Conservation (phyloP, 2,797 vertebrate species). For the Cirrhinus molitorella region DNA sequence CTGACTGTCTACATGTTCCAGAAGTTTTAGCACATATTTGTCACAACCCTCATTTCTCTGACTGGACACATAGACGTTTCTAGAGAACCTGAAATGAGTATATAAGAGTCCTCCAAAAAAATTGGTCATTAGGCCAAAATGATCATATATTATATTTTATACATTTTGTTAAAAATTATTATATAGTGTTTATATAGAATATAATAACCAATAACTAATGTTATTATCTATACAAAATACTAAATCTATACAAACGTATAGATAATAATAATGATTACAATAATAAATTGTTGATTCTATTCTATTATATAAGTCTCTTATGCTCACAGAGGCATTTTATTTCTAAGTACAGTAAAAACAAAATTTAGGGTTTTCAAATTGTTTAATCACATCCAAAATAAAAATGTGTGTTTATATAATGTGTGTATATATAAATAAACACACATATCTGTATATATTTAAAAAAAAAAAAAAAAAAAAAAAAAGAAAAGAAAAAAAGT, state of each 20-base stretch:
- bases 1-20: slow-evolving; percentile 4
- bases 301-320: no score
- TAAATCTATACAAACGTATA: no score
- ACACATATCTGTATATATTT: no score
- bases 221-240: no score
- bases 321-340: not conserved
- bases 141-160: not conserved
- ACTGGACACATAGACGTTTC: not conserved
- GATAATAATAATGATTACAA: not conserved
- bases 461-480: no score
- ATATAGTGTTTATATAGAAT: not conserved
- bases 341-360: not conserved
- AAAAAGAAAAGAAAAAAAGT: no score
- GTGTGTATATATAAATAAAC: no score
- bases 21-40: slow-evolving; percentile 3
- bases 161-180: no score
- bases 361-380: no score
- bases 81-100: not conserved
- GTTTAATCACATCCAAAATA: no score
- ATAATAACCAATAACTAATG: no score
- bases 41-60: not conserved
- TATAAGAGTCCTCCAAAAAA: not conserved
- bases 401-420: no score
- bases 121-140: not conserved
- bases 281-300: not conserved